phyloP scores from a whole-genome alignment of 2,888 invertebrate genomes.

The Spicauda simplicius region DNA sequence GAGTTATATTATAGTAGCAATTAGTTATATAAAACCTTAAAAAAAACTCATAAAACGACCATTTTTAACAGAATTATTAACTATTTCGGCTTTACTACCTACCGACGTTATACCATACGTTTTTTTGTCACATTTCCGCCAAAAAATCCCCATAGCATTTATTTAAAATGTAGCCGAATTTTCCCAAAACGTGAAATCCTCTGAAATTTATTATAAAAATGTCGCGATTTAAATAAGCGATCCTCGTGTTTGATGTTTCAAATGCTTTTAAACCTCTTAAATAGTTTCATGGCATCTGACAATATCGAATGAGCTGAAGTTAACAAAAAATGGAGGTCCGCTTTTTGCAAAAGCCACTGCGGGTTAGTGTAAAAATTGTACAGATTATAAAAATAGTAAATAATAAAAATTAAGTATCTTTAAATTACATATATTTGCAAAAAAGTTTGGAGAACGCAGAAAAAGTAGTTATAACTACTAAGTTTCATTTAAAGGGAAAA shows the following conservation, averaged over 20 bases:
- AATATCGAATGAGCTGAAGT: slow-evolving; percentile 26
- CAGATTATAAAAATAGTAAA: slow-evolving; percentile 31
- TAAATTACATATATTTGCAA: too few relatives aligned
- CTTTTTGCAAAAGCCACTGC: slow-evolving; percentile 9
- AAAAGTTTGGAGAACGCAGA: too few relatives aligned
- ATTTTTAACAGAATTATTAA: too few relatives aligned
- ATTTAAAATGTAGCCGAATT: not conserved
- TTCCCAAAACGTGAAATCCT: not conserved
- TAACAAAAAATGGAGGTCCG: not conserved
- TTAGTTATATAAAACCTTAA: too few relatives aligned
- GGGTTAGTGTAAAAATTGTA: not conserved
- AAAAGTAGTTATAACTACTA: too few relatives aligned
- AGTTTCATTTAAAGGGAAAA: too few relatives aligned
- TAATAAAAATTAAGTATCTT: too few relatives aligned
- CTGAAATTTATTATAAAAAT: slow-evolving; percentile 2
- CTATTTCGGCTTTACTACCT: too few relatives aligned
- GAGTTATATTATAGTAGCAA: too few relatives aligned
- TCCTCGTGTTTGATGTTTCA: slow-evolving; percentile 8
- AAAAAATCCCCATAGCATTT: not conserved
- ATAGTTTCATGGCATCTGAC: slow-evolving; percentile 9
- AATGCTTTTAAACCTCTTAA: slow-evolving; percentile 25
- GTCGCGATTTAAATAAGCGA: not conserved
- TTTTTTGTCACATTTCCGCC: too few relatives aligned
- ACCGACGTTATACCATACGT: too few relatives aligned
- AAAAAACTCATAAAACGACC: too few relatives aligned